Evolutionary conservation across 2,113 vertebrate species (phyloP), one percentile per base, ranked within the genome.

Genomic region (Prietella phreatophila): DNA sequence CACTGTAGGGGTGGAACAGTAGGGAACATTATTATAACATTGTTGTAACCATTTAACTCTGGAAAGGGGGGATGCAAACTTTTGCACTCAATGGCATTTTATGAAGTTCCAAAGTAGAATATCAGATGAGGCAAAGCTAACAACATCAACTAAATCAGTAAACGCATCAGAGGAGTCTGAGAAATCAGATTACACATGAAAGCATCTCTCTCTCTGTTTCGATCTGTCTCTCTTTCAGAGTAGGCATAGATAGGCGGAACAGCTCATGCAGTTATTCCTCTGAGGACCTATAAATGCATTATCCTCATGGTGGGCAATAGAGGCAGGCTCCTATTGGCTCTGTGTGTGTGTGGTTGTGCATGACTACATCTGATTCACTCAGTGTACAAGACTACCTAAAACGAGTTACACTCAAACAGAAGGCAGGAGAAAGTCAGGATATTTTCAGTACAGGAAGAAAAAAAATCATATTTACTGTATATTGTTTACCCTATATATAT

Each of bases 211-310:
- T 86, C 47, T 63, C 53, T 84, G 50, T 58, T 42, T 63, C 50
- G 30, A 33, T 47, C 69, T 47, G 14, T 76, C 67, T 82, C 53
- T 58, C 56, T 58, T 30, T 84, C 73, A 58, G 55, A 61, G 53
- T 61, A 27, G 22, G 42, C 65, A 56, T 8, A 47, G 80, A 61
- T 73, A 30, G 76, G 20, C 47, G 30, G 63, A 33, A 84, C 73
- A 82, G n/a, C 79, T 85, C 78, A 83, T 87, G 79, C 73, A 71
- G 3, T 85, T 84, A 78, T 83, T 88, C 81, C 87, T 91, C 65
- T 42, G 71, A 86, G 87, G 81, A 65, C 33, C 80, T 83, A n/a
- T 76, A 88, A 88, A 91, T 86, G 85, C 86, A 91, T 91, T 91
- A 89, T 76, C 82, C 88, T 87, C 83, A 80, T 87, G 69, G 63